phyloP scores from a whole-genome alignment of 2,797 vertebrate species.

The Onychomys leucogaster region DNA sequence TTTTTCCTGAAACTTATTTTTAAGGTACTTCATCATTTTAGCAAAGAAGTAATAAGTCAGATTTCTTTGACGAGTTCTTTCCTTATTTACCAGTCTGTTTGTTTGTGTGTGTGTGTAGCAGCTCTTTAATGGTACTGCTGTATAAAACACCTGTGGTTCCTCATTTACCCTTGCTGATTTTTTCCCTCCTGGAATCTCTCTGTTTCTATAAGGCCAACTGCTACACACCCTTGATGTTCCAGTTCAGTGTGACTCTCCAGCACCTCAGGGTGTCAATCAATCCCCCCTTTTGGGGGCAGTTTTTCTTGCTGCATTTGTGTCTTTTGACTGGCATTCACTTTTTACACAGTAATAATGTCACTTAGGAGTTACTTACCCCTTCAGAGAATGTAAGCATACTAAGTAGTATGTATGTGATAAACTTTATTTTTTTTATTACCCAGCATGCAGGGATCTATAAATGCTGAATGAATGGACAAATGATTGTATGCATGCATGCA shows the following conservation, averaged over 20 bases:
- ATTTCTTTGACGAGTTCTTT: background rate
- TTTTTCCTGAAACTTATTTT: conserved; percentile 10
- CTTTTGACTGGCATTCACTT: background rate
- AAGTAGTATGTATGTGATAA: background rate
- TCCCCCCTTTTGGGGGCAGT: background rate
- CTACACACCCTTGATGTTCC: background rate
- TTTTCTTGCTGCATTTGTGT: background rate
- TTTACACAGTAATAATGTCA: background rate
- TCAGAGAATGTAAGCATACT: background rate
- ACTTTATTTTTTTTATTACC: background rate
- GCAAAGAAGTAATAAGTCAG: background rate
- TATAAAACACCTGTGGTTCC: background rate
- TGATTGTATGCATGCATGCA: background rate
- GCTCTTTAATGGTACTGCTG: background rate
- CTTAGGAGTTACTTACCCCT: background rate
- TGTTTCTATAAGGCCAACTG: background rate
- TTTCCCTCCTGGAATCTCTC: background rate
- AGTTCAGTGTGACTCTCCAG: background rate
- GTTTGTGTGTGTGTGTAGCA: background rate
- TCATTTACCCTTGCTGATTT: background rate
- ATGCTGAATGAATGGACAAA: background rate
- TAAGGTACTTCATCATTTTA: background rate
- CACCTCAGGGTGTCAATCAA: background rate
- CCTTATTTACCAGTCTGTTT: background rate
- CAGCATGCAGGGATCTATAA: background rate